Percentiles rank a stretch among this genome's conserved stretches.
phyloP scores from a whole-genome alignment of 1,140 invertebrate species.

The Vanessa atalanta region DNA sequence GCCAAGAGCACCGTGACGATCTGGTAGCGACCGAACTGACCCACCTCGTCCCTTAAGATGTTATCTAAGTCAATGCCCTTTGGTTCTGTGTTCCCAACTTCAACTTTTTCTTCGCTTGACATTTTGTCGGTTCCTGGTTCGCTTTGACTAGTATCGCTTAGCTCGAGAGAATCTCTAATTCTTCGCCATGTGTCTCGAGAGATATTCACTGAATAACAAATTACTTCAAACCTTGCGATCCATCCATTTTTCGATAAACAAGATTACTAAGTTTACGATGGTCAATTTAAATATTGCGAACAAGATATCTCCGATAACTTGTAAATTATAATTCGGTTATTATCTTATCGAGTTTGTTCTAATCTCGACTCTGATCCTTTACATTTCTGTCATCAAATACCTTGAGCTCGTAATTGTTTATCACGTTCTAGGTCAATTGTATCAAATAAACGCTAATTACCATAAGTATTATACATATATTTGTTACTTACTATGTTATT shows the following conservation, averaged over 20 bases:
- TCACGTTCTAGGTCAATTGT: slow-evolving; percentile 4
- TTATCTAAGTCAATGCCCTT: slow-evolving; percentile 57
- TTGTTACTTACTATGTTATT: too few relatives aligned
- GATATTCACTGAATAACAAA: slow-evolving; percentile 5
- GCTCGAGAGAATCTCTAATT: background rate
- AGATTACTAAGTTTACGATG: slow-evolving; percentile 15
- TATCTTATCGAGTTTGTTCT: slow-evolving; percentile 22
- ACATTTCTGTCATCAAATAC: background rate
- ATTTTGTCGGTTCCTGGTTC: slow-evolving; percentile 11
- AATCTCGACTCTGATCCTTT: slow-evolving; percentile 5
- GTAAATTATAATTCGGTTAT: background rate
- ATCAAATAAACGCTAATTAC: background rate
- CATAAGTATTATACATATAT: background rate
- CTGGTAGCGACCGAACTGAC: slow-evolving; percentile 65
- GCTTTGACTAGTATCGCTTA: too few relatives aligned
- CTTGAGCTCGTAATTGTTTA: background rate
- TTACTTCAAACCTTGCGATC: background rate
- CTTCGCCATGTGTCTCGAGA: background rate
- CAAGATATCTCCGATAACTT: slow-evolving; percentile 16
- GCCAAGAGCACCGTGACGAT: slow-evolving; percentile 57
- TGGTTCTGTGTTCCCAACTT: slow-evolving; percentile 28
- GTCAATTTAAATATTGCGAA: slow-evolving; percentile 18
- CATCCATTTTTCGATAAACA: slow-evolving; percentile 10
- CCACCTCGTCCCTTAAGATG: slow-evolving; percentile 62
- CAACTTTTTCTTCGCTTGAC: slow-evolving; percentile 35